Conservation (phyloP, 1,140 invertebrate genomes). For the Papilio polyxenes region DNA sequence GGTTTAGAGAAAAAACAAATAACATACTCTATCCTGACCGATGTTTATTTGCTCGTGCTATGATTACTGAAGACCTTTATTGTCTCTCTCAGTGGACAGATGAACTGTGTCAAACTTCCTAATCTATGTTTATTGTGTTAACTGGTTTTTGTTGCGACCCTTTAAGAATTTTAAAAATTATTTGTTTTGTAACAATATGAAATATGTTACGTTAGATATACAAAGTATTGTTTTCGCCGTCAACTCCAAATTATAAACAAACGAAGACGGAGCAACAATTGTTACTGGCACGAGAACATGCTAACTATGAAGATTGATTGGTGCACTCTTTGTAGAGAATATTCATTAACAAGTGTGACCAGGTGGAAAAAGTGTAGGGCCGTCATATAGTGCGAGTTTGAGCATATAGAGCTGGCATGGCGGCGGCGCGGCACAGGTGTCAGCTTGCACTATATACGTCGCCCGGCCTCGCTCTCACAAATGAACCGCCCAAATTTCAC, state of each 20-base stretch:
- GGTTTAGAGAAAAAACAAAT: slow-evolving; percentile 77
- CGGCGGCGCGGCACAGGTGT: slow-evolving; percentile 67
- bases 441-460: slow-evolving; percentile 60
- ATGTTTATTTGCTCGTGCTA: slow-evolving; percentile 76
- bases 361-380: slow-evolving; percentile 64
- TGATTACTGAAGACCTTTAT: slow-evolving; percentile 75
- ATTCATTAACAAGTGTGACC: slow-evolving; percentile 45
- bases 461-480: slow-evolving; percentile 60
- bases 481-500: slow-evolving; percentile 73
- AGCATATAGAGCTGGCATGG: slow-evolving; percentile 66
- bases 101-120: slow-evolving; percentile 63
- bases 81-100: slow-evolving; percentile 69
- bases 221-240: not conserved
- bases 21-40: slow-evolving; percentile 72
- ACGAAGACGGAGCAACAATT: not conserved
- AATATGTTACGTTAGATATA: not conserved
- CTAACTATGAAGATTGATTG: slow-evolving; percentile 21
- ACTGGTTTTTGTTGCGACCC: slow-evolving; percentile 23
- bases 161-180: slow-evolving; percentile 21
- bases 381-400: slow-evolving; percentile 54
- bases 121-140: slow-evolving; percentile 56
- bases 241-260: slow-evolving; percentile 2
- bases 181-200: slow-evolving; percentile 30
- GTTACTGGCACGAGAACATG: not conserved
- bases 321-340: slow-evolving; percentile 17